Evolutionary conservation across 2,113 vertebrate genomes (phyloP), one percentile per base, ranked within the genome.

Genomic region (Pitta sordida): DNA sequence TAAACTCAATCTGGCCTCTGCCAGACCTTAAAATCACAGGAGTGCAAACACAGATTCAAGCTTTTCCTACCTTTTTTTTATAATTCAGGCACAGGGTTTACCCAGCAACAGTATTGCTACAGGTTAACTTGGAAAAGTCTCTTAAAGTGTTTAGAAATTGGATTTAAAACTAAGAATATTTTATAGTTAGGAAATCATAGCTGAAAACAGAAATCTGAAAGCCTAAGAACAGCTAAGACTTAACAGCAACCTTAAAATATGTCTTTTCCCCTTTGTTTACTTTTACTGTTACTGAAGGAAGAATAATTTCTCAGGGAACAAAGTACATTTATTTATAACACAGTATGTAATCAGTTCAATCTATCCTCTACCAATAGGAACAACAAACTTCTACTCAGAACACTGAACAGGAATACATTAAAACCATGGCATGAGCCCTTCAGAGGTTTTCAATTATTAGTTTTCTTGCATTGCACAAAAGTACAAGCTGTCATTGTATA

Each of bases 371-470:
- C 70, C 69, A 69, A 76, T 46, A 86, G 92, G 79, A 95, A 87
- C 77, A 89, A 93, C 84, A 79, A 94, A 94, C 76, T 93, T 95
- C 90, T 93, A 74, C 88, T 93, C 74, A 89, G 86, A 93, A 94
- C 78, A 92, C 78, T 77, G 91, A 93, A 93, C 65, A 88, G 80
- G 81, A 94, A 94, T 93, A 91, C 74, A 91, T 93, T 95, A 96
- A 93, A 94, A 93, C 89, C 77, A 93, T 93, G 88, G 86, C 83
- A 93, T 43, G 44, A 94, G 56, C 44, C 48, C 65, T 96, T 96
- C 81, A 85, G 81, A 96, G 84, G 74, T 87, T 96, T 96, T 95
- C 92, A 93, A 83, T 96, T 92, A 96, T 89, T 94, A 92, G 80
- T 91, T 95, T 96, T 87, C 86, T 87, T 76, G 77, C 94, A 85